Percentiles rank a stretch among this genome's conserved stretches.
Evolutionary conservation across 2,797 vertebrate species (phyloP).

Genomic region (Lagodon rhomboides): DNA sequence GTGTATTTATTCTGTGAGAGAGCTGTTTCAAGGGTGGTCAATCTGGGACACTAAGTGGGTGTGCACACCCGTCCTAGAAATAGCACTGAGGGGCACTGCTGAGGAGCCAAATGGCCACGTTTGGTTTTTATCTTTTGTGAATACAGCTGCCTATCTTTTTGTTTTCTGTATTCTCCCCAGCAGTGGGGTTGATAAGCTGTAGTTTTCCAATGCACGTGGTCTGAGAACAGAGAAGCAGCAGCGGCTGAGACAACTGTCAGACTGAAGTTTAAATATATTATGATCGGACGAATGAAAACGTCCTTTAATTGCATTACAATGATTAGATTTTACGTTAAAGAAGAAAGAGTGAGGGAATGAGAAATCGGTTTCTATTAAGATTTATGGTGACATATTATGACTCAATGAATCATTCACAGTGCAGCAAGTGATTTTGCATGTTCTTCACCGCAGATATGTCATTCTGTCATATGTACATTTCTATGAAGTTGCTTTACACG

Average conservation of each 20-base stretch:
- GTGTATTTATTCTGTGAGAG: slow-evolving; percentile 10
- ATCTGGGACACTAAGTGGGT: slow-evolving; percentile 35
- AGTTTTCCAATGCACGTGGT: neutral
- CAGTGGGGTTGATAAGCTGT: slow-evolving; percentile 22
- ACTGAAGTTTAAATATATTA: too few species aligned
- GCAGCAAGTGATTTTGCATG: neutral
- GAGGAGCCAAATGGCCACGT: slow-evolving; percentile 31
- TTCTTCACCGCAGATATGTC: neutral
- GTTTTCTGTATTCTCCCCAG: slow-evolving; percentile 29
- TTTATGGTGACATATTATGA: neutral
- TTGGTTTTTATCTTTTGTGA: slow-evolving; percentile 18
- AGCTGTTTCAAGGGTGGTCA: slow-evolving; percentile 8
- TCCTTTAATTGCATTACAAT: neutral
- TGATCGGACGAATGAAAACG: neutral
- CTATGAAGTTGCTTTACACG: too few species aligned
- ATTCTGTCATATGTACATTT: neutral
- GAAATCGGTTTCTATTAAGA: neutral
- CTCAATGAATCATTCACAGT: neutral
- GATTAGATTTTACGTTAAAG: too few species aligned
- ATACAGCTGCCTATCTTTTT: slow-evolving; percentile 38
- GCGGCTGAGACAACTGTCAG: neutral
- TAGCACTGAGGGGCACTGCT: slow-evolving; percentile 44
- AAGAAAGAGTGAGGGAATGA: neutral
- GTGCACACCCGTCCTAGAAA: slow-evolving; percentile 62
- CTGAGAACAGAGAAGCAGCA: neutral